These are phyloP conservation scores for Aptenodytes patagonicus DNA, from an alignment of 2,113 vertebrate species.

Conservation along the genomic window DNA sequence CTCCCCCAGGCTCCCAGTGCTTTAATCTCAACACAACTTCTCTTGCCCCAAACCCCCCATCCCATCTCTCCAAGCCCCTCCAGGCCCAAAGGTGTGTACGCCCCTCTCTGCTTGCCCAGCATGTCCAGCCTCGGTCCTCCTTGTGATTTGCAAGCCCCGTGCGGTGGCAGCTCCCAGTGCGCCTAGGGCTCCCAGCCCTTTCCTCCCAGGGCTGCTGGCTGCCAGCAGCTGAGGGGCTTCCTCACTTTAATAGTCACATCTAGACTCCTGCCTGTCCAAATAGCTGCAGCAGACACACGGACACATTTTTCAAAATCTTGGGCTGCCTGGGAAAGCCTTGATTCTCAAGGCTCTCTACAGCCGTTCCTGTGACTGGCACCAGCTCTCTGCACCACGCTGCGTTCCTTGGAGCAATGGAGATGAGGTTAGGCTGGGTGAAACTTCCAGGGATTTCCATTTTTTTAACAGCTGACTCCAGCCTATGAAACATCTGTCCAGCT, in stretches of 20 bases:
- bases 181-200: background rate
- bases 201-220: background rate
- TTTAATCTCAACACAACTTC: background rate
- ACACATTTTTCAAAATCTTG: background rate
- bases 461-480: background rate
- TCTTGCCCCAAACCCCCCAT: background rate
- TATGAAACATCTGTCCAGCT: background rate
- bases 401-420: background rate
- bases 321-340: background rate
- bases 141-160: background rate
- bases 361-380: background rate
- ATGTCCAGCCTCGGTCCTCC: background rate
- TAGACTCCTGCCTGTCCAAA: background rate
- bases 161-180: rapidly evolving
- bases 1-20: background rate
- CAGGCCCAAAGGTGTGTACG: background rate
- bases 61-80: background rate
- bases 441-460: slow-evolving; percentile 9
- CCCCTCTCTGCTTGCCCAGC: background rate
- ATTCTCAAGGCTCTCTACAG: background rate
- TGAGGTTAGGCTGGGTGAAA: slow-evolving; percentile 55
- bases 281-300: background rate
- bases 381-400: rapidly evolving
- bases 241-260: background rate
- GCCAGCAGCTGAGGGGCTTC: background rate